Evolutionary conservation across 2,888 invertebrate genomes (phyloP).

Genomic region (Ophraella communa): DNA sequence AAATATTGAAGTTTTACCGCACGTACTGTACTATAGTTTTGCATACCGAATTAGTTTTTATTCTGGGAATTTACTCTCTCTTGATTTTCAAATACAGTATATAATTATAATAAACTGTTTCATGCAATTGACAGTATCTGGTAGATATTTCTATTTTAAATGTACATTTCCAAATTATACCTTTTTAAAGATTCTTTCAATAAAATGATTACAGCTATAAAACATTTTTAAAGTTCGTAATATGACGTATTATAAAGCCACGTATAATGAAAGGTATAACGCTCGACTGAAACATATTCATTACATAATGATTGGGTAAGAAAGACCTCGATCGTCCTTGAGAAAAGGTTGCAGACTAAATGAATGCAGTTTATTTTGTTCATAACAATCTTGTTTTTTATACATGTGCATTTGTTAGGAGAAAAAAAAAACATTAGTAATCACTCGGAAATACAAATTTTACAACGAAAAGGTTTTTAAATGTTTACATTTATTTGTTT

Average conservation of each 20-base stretch:
- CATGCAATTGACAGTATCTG: too few species aligned
- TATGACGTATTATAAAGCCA: conserved; percentile 5
- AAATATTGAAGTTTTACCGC: too few species aligned
- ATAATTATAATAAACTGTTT: too few species aligned
- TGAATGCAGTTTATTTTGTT: conserved; percentile 1
- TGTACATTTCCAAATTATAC: background rate
- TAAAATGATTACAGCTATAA: background rate
- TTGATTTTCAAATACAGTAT: too few species aligned
- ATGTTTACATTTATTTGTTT: too few species aligned
- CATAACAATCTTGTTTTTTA: background rate
- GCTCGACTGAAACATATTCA: conserved; percentile 13
- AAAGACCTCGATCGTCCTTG: conserved; percentile 24
- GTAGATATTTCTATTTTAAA: background rate
- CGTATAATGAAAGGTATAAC: conserved; percentile 4
- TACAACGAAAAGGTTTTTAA: too few species aligned
- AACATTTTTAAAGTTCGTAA: background rate
- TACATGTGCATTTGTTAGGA: background rate
- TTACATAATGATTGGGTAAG: conserved; percentile 18
- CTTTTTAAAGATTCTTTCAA: background rate
- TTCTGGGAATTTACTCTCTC: too few species aligned
- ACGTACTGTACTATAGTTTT: too few species aligned
- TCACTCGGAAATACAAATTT: too few species aligned
- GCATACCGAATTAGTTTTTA: too few species aligned
- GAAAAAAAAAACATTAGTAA: too few species aligned
- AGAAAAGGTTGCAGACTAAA: conserved; percentile 8